Conservation (phyloP, 2,888 invertebrate genomes). For the Drosophila prolongata region DNA sequence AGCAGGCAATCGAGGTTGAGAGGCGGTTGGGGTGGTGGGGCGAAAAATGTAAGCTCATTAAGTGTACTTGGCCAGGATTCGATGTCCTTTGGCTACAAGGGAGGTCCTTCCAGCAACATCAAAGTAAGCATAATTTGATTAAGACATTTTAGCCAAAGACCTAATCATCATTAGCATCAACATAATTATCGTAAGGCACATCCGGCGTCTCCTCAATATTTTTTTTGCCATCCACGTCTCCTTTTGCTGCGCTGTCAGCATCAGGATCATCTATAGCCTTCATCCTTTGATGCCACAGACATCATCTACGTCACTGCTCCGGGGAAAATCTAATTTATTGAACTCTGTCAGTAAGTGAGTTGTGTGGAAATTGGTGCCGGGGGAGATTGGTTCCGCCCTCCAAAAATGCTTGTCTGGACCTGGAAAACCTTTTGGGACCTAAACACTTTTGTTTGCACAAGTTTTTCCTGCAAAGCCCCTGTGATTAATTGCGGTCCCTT, state of each 20-base stretch:
- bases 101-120: conserved; percentile 64
- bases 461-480: conserved; percentile 57
- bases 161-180: conserved; percentile 80
- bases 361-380: conserved; percentile 25
- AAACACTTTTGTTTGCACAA: conserved; percentile 67
- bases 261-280: conserved; percentile 30
- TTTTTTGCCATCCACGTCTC: conserved; percentile 4
- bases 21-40: not conserved
- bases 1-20: conserved; percentile 29
- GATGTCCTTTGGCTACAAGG: conserved; percentile 30
- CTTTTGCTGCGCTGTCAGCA: conserved; percentile 40
- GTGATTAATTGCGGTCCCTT: conserved; percentile 70
- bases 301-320: conserved; percentile 68
- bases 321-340: conserved; percentile 69
- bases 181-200: conserved; percentile 67
- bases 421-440: conserved; percentile 64
- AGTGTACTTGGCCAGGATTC: conserved; percentile 63
- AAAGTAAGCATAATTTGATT: conserved; percentile 82
- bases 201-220: conserved; percentile 47
- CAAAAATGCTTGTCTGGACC: conserved; percentile 26
- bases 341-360: conserved; percentile 57
- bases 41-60: conserved; percentile 77
- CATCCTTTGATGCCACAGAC: conserved; percentile 66
- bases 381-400: conserved; percentile 23
- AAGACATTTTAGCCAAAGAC: conserved; percentile 80